A percentile compares a stretch with the other conserved stretches of the same genome.
Evolutionary conservation across 2,797 vertebrate species (phyloP).

Genomic region (Poeciliopsis gracilis): DNA sequence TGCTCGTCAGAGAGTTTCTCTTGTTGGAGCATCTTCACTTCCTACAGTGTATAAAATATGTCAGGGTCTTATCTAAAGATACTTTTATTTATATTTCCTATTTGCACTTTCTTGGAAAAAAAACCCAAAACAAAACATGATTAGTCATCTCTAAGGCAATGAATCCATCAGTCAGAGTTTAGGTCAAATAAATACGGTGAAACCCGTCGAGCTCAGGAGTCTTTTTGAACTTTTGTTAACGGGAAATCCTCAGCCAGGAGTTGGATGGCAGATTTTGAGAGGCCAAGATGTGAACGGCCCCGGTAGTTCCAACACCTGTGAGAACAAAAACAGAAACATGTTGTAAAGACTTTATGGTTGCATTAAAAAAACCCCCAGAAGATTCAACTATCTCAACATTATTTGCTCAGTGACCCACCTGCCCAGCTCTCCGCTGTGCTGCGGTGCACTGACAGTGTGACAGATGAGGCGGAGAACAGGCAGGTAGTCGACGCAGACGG

Average conservation of each 20-base stretch:
- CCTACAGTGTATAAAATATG: neutral
- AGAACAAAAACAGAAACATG: neutral
- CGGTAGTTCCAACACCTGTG: conserved; percentile 86
- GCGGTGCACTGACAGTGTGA: conserved; percentile 78
- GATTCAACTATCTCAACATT: neutral
- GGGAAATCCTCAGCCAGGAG: conserved; percentile 83
- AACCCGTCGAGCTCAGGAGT: neutral
- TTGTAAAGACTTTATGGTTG: neutral
- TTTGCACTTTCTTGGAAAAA: conserved; percentile 12
- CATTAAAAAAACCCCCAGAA: neutral
- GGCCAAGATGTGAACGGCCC: conserved; percentile 82
- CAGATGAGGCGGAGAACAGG: conserved; percentile 88
- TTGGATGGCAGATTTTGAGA: conserved; percentile 82
- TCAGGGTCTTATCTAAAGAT: conserved; percentile 14
- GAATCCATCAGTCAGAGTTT: neutral
- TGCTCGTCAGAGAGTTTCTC: neutral
- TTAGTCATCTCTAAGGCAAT: neutral
- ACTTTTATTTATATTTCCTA: conserved; percentile 50
- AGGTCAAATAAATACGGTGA: conserved; percentile 6
- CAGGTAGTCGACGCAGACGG: conserved; percentile 85
- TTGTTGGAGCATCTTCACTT: neutral
- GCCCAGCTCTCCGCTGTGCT: conserved; percentile 78
- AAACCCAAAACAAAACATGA: neutral
- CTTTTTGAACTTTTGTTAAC: neutral
- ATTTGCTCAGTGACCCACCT: conserved; percentile 75